Percentiles rank a stretch among this genome's conserved stretches.
Conservation (phyloP, 1,140 invertebrate genomes). For the Zaprionus lachaisei region DNA sequence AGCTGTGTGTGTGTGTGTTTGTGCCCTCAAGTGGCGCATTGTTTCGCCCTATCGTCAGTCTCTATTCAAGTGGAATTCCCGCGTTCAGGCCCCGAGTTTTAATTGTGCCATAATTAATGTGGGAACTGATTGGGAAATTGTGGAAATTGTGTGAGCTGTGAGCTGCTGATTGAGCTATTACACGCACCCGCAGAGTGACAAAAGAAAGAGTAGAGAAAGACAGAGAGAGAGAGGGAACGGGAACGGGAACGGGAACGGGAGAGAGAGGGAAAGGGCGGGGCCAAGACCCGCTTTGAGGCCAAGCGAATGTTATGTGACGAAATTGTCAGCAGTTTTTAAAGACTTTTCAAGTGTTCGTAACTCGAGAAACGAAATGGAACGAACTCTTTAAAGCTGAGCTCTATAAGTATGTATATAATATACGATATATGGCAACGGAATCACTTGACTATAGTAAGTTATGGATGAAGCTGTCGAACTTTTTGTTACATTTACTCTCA, state of each 20-base stretch:
- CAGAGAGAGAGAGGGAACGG: constrained; percentile 1
- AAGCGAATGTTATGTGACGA: constrained; percentile 5
- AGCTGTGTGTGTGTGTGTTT: background rate
- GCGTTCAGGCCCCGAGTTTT: constrained; percentile 41
- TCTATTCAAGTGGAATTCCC: constrained; percentile 75
- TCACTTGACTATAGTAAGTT: background rate
- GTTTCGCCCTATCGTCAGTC: constrained; percentile 68
- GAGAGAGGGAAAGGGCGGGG: constrained; percentile 5
- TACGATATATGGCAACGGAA: background rate
- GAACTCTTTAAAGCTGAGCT: background rate
- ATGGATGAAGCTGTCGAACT: background rate
- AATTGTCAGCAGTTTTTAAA: constrained; percentile 13
- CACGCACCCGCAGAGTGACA: constrained; percentile 33
- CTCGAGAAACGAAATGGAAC: constrained; percentile 3
- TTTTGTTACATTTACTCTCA: background rate
- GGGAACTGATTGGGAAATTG: constrained; percentile 58
- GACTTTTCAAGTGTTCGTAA: background rate
- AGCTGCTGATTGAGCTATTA: constrained; percentile 68
- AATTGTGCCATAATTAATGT: constrained; percentile 82
- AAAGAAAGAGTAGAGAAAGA: background rate
- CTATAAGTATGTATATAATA: background rate
- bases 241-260: background rate
- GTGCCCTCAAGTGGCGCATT: constrained; percentile 61
- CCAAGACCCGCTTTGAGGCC: constrained; percentile 12
- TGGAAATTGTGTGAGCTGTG: constrained; percentile 32